These are phyloP conservation scores for Peromyscus californicus DNA, from an alignment of 2,113 vertebrate species.

Conservation along the genomic window DNA sequence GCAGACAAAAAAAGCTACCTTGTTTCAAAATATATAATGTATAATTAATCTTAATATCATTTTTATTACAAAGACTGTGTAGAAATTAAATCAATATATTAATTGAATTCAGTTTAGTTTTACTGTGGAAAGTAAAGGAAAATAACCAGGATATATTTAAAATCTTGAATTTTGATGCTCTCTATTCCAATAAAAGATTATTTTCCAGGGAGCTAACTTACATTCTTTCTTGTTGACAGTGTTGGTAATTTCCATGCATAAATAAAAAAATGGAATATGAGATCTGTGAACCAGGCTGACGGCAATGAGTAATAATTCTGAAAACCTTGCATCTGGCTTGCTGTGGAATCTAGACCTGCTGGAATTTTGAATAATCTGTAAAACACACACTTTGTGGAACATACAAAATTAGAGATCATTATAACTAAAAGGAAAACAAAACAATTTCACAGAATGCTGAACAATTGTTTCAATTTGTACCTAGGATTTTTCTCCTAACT, in stretches of 20 bases:
- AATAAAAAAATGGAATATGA: slow-evolving; percentile 44
- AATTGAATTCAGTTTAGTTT: neutral
- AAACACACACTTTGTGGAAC: neutral
- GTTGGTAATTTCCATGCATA: slow-evolving; percentile 48
- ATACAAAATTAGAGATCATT: slow-evolving; percentile 51
- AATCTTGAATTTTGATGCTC: neutral
- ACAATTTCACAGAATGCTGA: neutral
- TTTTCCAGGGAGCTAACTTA: neutral
- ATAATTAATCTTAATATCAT: neutral
- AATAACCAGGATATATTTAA: neutral
- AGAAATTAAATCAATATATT: slow-evolving; percentile 19
- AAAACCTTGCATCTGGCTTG: slow-evolving; percentile 41
- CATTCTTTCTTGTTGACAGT: slow-evolving; percentile 46
- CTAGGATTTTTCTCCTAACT: slow-evolving; percentile 38
- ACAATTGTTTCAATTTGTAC: slow-evolving; percentile 59
- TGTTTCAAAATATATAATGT: neutral
- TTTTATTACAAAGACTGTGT: neutral
- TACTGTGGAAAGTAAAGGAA: slow-evolving; percentile 2
- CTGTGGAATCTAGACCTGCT: neutral
- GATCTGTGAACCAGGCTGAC: neutral
- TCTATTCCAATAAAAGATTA: neutral
- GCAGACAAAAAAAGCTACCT: slow-evolving; percentile 20
- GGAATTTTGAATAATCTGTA: slow-evolving; percentile 42
- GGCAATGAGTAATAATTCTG: slow-evolving; percentile 33
- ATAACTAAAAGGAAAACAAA: slow-evolving; percentile 37